A percentile compares a stretch with the other conserved stretches of the same genome.
These are phyloP conservation scores for Colletes latitarsis DNA, from an alignment of 1,140 invertebrate species.

Conservation along the genomic window DNA sequence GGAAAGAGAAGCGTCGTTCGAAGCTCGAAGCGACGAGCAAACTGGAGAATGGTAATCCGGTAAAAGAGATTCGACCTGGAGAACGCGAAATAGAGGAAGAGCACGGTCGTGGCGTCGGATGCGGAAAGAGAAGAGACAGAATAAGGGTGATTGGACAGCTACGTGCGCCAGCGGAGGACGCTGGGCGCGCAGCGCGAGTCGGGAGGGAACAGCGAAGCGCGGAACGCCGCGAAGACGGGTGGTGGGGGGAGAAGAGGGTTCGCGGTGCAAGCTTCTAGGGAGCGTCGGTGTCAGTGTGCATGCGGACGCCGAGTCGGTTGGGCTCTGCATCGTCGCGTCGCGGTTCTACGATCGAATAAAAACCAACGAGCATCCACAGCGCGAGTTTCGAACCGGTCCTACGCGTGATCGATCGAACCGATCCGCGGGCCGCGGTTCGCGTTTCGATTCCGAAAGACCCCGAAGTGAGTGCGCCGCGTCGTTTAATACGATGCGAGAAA, in stretches of 20 bases:
- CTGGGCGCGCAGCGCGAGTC: constrained; percentile 1
- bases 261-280: constrained; percentile 55
- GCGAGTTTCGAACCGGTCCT: background rate
- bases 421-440: too few relatives aligned
- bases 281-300: constrained; percentile 68
- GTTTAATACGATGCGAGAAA: background rate
- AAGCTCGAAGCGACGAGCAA: background rate
- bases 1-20: too few relatives aligned
- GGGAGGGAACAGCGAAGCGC: background rate
- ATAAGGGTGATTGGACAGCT: background rate
- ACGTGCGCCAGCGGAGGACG: background rate
- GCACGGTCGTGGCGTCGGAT: background rate
- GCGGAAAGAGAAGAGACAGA: constrained; percentile 29
- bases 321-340: constrained; percentile 30
- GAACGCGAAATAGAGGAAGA: too few relatives aligned
- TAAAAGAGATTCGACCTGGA: too few relatives aligned
- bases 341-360: background rate
- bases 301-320: constrained; percentile 63
- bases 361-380: too few relatives aligned
- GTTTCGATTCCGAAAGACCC: background rate
- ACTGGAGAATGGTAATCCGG: too few relatives aligned
- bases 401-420: background rate
- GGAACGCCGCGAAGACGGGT: background rate
- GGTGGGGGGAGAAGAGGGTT: background rate
- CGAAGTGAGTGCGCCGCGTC: background rate